A percentile compares a stretch with the other conserved stretches of the same genome.
Conservation (phyloP, 2,797 vertebrate species). For the Epinephelus malabaricus region DNA sequence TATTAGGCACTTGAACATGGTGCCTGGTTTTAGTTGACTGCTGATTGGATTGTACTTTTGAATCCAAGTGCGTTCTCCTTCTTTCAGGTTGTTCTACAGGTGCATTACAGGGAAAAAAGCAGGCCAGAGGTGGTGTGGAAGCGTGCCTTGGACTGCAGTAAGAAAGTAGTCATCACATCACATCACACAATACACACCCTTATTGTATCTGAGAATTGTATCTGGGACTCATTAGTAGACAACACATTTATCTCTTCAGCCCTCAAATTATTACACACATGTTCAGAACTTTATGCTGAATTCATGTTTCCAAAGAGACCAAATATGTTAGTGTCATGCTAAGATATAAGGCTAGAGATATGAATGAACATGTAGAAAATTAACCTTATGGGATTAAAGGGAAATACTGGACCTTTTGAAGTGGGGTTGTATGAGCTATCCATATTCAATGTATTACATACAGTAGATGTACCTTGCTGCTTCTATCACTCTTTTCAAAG, state of each 20-base stretch:
- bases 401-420: too few relatives aligned
- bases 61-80: neutral
- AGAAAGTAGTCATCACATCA: slow-evolving; percentile 17
- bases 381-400: neutral
- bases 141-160: slow-evolving; percentile 91
- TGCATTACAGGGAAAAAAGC: slow-evolving; percentile 87
- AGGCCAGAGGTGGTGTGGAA: slow-evolving; percentile 93
- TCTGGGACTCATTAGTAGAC: neutral
- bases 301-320: neutral
- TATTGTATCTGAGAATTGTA: neutral
- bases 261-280: neutral
- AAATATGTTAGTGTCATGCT: neutral
- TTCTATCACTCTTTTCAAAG: too few relatives aligned
- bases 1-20: neutral
- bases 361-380: neutral
- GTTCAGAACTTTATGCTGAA: neutral
- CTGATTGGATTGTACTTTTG: neutral
- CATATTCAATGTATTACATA: too few relatives aligned
- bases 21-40: neutral
- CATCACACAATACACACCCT: neutral
- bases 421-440: too few relatives aligned
- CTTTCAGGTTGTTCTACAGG: slow-evolving; percentile 91
- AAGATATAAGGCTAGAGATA: neutral
- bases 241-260: neutral
- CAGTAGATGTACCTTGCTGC: too few relatives aligned